Percentiles rank a stretch among this genome's conserved stretches.
These are phyloP conservation scores for Pelecanoides urinatrix DNA, from an alignment of 2,113 vertebrate species.

Conservation along the genomic window DNA sequence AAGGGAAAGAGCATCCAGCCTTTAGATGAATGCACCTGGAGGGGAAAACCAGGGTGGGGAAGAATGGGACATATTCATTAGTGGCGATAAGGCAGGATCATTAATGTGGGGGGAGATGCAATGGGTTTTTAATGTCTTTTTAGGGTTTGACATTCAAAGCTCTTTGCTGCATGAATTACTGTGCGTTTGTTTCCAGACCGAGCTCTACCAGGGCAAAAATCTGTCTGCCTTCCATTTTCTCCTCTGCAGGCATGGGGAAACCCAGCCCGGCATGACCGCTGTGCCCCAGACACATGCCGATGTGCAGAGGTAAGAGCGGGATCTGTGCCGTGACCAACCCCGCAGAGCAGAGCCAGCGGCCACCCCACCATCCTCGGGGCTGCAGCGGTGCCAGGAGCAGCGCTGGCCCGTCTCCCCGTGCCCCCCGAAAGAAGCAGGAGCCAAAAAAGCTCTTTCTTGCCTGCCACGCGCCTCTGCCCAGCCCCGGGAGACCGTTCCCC, in stretches of 20 bases:
- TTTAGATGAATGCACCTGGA: neutral
- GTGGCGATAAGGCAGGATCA: neutral
- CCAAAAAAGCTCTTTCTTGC: neutral
- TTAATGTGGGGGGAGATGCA: neutral
- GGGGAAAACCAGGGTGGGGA: neutral
- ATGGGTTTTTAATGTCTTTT: neutral
- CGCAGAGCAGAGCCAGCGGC: neutral
- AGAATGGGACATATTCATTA: constrained; percentile 27
- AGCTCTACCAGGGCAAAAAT: neutral
- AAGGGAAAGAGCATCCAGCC: neutral
- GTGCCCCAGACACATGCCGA: neutral
- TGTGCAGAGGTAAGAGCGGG: neutral
- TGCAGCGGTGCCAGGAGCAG: accelerated
- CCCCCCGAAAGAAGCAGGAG: neutral
- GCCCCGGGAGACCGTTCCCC: neutral
- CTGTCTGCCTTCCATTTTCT: neutral
- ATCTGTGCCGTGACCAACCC: neutral
- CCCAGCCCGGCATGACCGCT: accelerated
- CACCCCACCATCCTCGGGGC: neutral
- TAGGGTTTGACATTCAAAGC: neutral
- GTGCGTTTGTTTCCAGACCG: accelerated
- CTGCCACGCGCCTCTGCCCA: neutral
- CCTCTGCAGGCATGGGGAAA: neutral
- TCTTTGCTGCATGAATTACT: neutral
- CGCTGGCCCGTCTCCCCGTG: accelerated